A percentile compares a stretch with the other conserved stretches of the same genome.
Evolutionary conservation across 1,140 invertebrate genomes (phyloP).

Genomic region (Neodiprion virginianus): DNA sequence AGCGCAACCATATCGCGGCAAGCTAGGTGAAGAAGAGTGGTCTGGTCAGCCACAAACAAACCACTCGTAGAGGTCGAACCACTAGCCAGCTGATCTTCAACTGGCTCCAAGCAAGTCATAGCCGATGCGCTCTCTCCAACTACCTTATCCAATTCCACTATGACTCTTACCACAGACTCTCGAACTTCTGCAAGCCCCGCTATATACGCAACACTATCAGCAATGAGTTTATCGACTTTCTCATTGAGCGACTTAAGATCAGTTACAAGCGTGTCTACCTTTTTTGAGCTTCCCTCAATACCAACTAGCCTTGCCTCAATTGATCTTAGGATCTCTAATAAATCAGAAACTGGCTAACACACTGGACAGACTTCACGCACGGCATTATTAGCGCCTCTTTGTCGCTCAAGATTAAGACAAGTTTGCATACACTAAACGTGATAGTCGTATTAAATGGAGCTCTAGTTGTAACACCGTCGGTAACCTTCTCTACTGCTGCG

Average conservation of each 20-base stretch:
- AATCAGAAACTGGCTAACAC: background rate
- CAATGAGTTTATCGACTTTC: background rate
- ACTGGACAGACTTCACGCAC: background rate
- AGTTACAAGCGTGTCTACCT: background rate
- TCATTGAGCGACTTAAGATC: background rate
- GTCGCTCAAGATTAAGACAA: background rate
- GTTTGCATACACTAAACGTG: background rate
- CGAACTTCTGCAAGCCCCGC: background rate
- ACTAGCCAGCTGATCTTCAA: background rate
- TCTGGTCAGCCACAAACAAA: background rate
- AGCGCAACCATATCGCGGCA: background rate
- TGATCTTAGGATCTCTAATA: background rate
- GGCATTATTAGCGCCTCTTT: background rate
- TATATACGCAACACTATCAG: background rate
- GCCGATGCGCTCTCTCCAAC: background rate
- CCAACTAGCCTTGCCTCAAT: constrained; percentile 1
- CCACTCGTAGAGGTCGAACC: background rate
- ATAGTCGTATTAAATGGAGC: background rate
- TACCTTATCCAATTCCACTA: background rate
- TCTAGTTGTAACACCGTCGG: background rate
- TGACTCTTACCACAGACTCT: background rate
- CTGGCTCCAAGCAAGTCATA: background rate
- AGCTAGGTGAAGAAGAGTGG: background rate
- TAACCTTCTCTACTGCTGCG: background rate
- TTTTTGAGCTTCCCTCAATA: background rate